Percentiles rank a stretch among this genome's conserved stretches.
Conservation (phyloP, 2,797 vertebrate species). For the Cyclopterus lumpus region DNA sequence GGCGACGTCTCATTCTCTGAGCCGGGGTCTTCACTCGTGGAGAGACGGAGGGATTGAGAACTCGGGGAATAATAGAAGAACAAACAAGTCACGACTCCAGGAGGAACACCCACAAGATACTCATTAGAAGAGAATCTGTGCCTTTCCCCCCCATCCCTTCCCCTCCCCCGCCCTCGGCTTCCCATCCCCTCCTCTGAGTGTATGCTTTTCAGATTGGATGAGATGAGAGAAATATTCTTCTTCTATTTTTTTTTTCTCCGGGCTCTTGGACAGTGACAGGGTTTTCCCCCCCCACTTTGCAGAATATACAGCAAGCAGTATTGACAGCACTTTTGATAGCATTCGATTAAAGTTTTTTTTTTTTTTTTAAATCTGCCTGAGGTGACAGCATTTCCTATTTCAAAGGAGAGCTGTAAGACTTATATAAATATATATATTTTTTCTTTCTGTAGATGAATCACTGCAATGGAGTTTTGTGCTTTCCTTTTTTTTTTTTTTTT, state of each 20-base stretch:
- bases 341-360: conserved; percentile 61
- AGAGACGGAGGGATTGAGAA: conserved; percentile 38
- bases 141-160: conserved; percentile 35
- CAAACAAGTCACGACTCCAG: conserved; percentile 83
- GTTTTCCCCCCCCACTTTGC: conserved; percentile 42
- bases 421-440: conserved; percentile 11
- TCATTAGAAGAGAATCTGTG: conserved; percentile 77
- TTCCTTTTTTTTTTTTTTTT: conserved; percentile 1
- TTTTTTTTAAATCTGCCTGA: conserved; percentile 47
- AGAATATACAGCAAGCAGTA: conserved; percentile 55
- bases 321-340: conserved; percentile 68
- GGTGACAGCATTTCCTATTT: conserved; percentile 54
- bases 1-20: conserved; percentile 50
- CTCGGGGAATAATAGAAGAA: conserved; percentile 73
- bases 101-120: conserved; percentile 78
- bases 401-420: conserved; percentile 31
- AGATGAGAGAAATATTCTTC: conserved; percentile 54
- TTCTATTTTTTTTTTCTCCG: conserved; percentile 32
- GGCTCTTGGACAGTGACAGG: conserved; percentile 56
- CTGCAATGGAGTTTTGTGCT: conserved; percentile 22
- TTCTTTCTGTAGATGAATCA: conserved; percentile 32
- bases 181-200: conserved; percentile 21
- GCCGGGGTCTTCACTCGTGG: conserved; percentile 26
- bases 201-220: conserved; percentile 41
- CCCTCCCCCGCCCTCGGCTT: neutral